phyloP scores from a whole-genome alignment of 1,140 invertebrate species.

The Goniozus legneri region DNA sequence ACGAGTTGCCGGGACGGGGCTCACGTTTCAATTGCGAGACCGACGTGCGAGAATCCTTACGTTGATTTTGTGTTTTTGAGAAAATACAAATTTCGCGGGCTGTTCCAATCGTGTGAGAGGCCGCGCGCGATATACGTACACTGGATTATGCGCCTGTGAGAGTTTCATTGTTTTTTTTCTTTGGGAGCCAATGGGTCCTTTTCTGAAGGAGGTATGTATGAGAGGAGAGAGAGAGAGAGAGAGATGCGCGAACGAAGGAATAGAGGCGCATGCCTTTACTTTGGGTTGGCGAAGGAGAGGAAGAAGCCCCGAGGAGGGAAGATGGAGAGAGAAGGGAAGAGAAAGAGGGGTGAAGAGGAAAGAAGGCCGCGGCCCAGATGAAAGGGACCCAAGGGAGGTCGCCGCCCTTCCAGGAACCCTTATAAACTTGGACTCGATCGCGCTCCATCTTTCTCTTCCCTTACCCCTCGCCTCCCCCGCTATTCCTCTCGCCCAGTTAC shows the following conservation, averaged over 20 bases:
- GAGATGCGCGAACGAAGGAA: slow-evolving; percentile 8
- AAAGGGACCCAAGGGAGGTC: slow-evolving; percentile 49
- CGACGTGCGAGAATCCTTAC: too few species aligned
- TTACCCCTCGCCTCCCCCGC: too few species aligned
- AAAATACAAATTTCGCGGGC: too few species aligned
- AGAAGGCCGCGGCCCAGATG: slow-evolving; percentile 45
- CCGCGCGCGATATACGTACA: too few species aligned
- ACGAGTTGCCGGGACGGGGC: too few species aligned
- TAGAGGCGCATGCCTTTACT: too few species aligned
- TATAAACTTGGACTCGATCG: slow-evolving; percentile 49
- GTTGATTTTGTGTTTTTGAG: too few species aligned
- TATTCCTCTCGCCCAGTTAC: too few species aligned
- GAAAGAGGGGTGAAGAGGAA: slow-evolving; percentile 13
- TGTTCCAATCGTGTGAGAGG: too few species aligned
- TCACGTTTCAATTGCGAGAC: too few species aligned
- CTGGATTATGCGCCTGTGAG: too few species aligned
- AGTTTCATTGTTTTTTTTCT: too few species aligned
- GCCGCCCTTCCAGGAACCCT: slow-evolving; percentile 52
- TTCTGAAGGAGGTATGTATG: background rate
- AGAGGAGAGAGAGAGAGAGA: slow-evolving; percentile 7
- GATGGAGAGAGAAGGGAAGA: background rate
- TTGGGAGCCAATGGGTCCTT: background rate
- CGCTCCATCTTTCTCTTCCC: slow-evolving; percentile 21
- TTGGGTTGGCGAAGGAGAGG: background rate
- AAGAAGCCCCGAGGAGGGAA: background rate